Conservation (phyloP, 2,113 vertebrate species). For the Engraulis encrasicolus region DNA sequence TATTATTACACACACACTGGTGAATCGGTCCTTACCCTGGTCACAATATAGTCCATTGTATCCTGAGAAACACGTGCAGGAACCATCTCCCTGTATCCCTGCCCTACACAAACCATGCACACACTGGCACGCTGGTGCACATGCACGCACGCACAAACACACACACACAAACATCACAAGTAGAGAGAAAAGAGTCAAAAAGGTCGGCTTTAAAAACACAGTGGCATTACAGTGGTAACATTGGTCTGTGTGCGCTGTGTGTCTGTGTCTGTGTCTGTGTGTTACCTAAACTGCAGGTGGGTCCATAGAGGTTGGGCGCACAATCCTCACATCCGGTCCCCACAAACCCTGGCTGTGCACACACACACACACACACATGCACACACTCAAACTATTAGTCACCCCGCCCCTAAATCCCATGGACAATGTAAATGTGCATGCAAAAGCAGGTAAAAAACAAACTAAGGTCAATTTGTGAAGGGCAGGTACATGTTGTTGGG, state of each 20-base stretch:
- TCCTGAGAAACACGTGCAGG: conserved; percentile 85
- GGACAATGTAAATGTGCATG: no score
- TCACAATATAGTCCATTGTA: conserved; percentile 84
- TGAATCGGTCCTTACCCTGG: conserved; percentile 72
- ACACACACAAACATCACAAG: not conserved
- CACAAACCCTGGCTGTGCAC: conserved; percentile 78
- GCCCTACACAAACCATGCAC: conserved; percentile 83
- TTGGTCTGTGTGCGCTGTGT: no score
- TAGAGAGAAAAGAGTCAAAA: conserved; percentile 32
- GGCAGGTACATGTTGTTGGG: no score
- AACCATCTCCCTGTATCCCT: conserved; percentile 79
- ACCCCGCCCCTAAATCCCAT: no score
- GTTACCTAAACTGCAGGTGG: conserved; percentile 66
- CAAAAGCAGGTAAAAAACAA: no score
- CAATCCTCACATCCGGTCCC: conserved; percentile 93
- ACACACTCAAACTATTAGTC: no score
- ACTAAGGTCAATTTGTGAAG: no score
- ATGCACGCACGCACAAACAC: not conserved
- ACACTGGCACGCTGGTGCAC: conserved; percentile 81
- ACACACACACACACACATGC: not conserved
- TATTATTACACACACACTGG: not conserved
- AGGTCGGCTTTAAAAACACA: no score
- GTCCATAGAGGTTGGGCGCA: conserved; percentile 77
- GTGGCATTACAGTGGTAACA: no score
- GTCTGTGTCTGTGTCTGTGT: no score